Evolutionary conservation across 2,113 vertebrate species (phyloP).

Genomic region (Oxyruncus cristatus): DNA sequence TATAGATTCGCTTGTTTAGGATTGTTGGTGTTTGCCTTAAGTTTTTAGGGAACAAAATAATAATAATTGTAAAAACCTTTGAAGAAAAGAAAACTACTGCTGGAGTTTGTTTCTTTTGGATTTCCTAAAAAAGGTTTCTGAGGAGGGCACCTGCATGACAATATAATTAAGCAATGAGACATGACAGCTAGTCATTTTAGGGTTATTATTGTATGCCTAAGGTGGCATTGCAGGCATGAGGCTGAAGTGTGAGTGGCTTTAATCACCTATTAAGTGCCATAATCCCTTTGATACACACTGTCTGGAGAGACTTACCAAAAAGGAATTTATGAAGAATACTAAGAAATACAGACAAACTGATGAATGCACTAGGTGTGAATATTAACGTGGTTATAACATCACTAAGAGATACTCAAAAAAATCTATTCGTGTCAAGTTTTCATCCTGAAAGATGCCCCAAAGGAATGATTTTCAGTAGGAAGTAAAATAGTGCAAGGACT

Average conservation of each 20-base stretch:
- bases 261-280: conserved; percentile 51
- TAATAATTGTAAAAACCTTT: not conserved
- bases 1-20: conserved; percentile 36
- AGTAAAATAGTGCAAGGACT: not conserved
- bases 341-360: conserved; percentile 10
- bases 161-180: conserved; percentile 62
- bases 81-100: conserved; percentile 1
- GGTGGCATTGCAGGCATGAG: conserved; percentile 50
- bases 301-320: conserved; percentile 48
- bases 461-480: not conserved
- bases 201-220: conserved; percentile 56
- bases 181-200: conserved; percentile 53
- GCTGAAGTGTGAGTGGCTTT: conserved; percentile 41
- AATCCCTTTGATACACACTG: conserved; percentile 58
- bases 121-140: conserved; percentile 21
- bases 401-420: not conserved
- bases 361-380: not conserved
- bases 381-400: not conserved
- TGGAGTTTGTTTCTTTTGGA: conserved; percentile 4
- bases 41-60: not conserved
- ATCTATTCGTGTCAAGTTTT: conserved; percentile 3
- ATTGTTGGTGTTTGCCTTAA: conserved; percentile 2
- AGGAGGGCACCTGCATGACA: conserved; percentile 24
- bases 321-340: conserved; percentile 19
- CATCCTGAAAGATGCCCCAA: not conserved